Evolutionary conservation across 2,797 vertebrate species (phyloP).

Genomic region (Sylvia borin): DNA sequence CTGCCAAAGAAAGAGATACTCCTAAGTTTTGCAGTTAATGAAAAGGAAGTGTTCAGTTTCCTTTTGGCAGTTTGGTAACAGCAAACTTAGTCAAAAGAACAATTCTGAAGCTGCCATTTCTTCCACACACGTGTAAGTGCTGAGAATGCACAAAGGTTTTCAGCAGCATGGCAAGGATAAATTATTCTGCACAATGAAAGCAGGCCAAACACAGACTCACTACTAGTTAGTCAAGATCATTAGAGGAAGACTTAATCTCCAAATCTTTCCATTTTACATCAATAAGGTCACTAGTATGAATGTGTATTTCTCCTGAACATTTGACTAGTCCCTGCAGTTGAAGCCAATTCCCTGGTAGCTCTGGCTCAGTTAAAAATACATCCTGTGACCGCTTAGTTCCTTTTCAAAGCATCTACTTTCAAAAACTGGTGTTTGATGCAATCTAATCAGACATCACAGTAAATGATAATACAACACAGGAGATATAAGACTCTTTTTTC

Average conservation of each 20-base stretch:
- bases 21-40: constrained; percentile 41
- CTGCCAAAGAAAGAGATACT: constrained; percentile 77
- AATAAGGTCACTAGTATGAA: background rate
- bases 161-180: background rate
- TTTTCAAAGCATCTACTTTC: background rate
- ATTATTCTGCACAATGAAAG: background rate
- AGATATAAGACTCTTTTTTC: background rate
- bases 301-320: background rate
- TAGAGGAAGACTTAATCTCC: background rate
- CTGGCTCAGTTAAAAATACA: background rate
- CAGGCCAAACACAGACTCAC: background rate
- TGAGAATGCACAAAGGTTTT: constrained; percentile 16
- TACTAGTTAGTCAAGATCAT: background rate
- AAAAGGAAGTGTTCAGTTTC: background rate
- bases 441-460: background rate
- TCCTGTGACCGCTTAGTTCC: background rate
- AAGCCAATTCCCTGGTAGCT: background rate
- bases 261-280: background rate
- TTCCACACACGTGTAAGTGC: constrained; percentile 36
- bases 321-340: background rate
- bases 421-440: background rate
- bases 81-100: constrained; percentile 22
- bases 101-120: constrained; percentile 33
- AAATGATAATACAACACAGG: background rate
- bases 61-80: background rate